phyloP scores from a whole-genome alignment of 2,797 vertebrate species.

The Macroramphosus scolopax region DNA sequence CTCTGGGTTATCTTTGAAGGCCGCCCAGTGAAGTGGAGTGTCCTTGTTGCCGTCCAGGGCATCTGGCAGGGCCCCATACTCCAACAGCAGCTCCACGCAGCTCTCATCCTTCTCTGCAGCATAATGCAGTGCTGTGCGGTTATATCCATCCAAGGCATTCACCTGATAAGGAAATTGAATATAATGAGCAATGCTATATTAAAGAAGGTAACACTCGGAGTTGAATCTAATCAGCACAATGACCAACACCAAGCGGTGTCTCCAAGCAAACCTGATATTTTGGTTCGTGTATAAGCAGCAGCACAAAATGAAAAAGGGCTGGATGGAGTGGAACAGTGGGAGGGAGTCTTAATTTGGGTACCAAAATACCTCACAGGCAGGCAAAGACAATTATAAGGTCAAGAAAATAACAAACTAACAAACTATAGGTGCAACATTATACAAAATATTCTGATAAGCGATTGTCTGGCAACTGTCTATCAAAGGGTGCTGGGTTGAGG shows the following conservation, averaged over 20 bases:
- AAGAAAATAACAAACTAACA: background rate
- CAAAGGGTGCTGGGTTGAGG: no score
- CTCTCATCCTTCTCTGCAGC: constrained; percentile 94
- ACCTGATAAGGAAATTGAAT: constrained; percentile 75
- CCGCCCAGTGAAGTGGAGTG: constrained; percentile 95
- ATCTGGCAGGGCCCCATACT: constrained; percentile 90
- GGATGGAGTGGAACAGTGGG: no score
- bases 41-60: constrained; percentile 94
- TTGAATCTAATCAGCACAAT: constrained; percentile 7
- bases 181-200: constrained; percentile 3
- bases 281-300: background rate
- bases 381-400: no score
- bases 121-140: constrained; percentile 94
- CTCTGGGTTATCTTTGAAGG: constrained; percentile 94
- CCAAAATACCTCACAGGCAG: background rate
- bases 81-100: constrained; percentile 92
- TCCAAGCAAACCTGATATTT: background rate
- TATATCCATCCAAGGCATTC: constrained; percentile 94
- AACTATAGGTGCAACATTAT: no score
- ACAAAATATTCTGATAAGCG: no score
- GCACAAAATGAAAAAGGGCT: background rate
- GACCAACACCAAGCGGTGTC: background rate
- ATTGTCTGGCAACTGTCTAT: no score
- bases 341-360: background rate
- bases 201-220: constrained; percentile 1